A percentile compares a stretch with the other conserved stretches of the same genome.
Conservation (phyloP, 2,797 vertebrate species). For the Ambastaia sidthimunki region DNA sequence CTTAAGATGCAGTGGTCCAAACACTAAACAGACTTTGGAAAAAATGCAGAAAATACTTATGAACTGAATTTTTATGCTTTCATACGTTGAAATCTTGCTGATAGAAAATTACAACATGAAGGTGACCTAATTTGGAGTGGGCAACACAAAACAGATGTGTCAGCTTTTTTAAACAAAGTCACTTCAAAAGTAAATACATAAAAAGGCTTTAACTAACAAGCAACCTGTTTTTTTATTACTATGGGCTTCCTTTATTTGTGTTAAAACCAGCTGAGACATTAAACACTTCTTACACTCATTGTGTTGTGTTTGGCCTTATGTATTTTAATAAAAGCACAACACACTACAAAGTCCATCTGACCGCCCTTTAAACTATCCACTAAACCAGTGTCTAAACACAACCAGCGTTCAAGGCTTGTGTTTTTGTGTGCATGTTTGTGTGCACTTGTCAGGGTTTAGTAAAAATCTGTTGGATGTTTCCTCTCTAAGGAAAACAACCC, state of each 20-base stretch:
- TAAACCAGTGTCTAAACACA: conserved; percentile 14
- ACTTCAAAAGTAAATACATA: background rate
- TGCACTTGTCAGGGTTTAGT: conserved; percentile 29
- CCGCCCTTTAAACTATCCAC: background rate
- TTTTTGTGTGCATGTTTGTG: conserved; percentile 10
- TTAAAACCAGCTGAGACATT: background rate
- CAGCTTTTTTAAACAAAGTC: background rate
- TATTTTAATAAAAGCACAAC: background rate
- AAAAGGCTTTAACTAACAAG: no score
- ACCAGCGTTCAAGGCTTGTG: conserved; percentile 27
- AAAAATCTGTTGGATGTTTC: conserved; percentile 30
- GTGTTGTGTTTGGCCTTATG: background rate
- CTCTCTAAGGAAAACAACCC: conserved; percentile 34
- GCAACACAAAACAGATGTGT: background rate
- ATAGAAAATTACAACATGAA: background rate
- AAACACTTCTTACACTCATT: background rate
- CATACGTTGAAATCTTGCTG: background rate
- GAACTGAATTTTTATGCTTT: background rate
- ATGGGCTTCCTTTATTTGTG: background rate
- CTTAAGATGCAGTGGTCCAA: background rate
- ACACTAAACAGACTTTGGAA: background rate
- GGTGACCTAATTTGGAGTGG: background rate
- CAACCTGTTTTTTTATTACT: background rate
- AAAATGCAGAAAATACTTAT: background rate
- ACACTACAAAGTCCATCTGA: background rate